Base-by-base conservation (phyloP, 2,797 vertebrate species). In the Muscicapa striata region DNA sequence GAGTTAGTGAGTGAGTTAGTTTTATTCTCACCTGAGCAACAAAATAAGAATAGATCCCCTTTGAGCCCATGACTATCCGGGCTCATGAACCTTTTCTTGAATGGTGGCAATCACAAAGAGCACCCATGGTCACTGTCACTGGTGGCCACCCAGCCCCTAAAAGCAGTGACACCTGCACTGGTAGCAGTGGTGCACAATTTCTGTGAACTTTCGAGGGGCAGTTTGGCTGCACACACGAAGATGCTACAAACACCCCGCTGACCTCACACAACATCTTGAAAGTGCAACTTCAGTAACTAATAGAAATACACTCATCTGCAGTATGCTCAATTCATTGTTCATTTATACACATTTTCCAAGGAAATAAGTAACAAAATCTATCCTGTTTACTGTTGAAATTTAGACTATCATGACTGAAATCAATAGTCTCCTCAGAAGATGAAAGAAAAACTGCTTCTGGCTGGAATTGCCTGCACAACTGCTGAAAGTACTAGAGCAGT, bases 361-460 rank as follows among this genome's bases (percentile, higher is more conserved):
- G 63, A 32, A 95, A 7, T 59, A 85, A 78, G 48, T 51, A 89
- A 78, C 40, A 79, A 87, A 84, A 85, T 32, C 67, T 66, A 32
- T n/a, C 48, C 45, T 36, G 45, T 69, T 94, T 91, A 76, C 61
- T 83, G 49, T 29, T 73, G 52, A 22, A 80, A 78, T 79, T 89
- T 74, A 88, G 64, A 55, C 76, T 92, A 69, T 77, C 40, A 17
- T 59, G 61, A 70, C 49, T 83, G 52, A 91, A 89, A 95, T 85
- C 63, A 91, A 74, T 18, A 77, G 49, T 46, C 38, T 83, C 29
- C 79, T 86, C 57, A 74, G 49, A 90, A 77, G 64, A 80, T 52
- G 40, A 91, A 95, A 75, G 34, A 61, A 80, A 90, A 93, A 85
- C 19, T 87, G 57, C 66, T 46, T 61, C 32, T 77, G 27, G 52